Base-by-base conservation (phyloP, 2,888 invertebrate genomes). In the Pristionchus exspectatus region DNA sequence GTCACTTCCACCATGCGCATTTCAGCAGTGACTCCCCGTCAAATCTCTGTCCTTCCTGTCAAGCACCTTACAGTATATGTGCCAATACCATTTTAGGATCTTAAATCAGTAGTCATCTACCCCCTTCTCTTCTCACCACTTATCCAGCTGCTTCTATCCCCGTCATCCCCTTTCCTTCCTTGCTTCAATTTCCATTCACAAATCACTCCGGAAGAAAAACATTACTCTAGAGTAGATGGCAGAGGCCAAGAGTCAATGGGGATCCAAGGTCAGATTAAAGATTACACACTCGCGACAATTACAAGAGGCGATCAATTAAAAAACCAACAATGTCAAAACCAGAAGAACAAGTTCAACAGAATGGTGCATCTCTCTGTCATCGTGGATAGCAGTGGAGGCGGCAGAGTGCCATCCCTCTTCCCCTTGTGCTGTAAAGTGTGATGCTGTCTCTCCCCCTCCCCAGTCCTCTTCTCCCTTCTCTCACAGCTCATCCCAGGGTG, bases 331-430 rank as follows among this genome's bases (percentile, higher is more conserved):
- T 24, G 2, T 77, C 24, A 38, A 44, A 24, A 44, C 21, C 14
- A 44, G 27, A 30, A 14, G 72, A 50, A 81, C 7, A 81, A 50
- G 50, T 16, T 44, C 54, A 54, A 74, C 10, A n/a, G 27, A 50
- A 27, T 12, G 27, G 50, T 44, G 14, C 27, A 63, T 27, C n/a
- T 81, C 81, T 81, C 81, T 18, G 81, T 81, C 81, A 81, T 44
- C 50, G n/a, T n/a, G n/a, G 14, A 81, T 81, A 81, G 81, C 44
- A 81, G 27, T 81, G 81, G 81, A 81, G 81, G 81, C 81, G 81
- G 81, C 81, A 81, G 81, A 81, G 81, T 81, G 81, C 81, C 81
- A 81, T 81, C 81, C 81, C 81, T 81, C 81, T 44, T 77, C 50
- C 81, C 50, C 81, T 54, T 54, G n/a, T 81, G 81, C 81, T 81